Evolutionary conservation across 2,797 vertebrate genomes (phyloP), one percentile per base, ranked within the genome.

Genomic region (Danio tinwini): DNA sequence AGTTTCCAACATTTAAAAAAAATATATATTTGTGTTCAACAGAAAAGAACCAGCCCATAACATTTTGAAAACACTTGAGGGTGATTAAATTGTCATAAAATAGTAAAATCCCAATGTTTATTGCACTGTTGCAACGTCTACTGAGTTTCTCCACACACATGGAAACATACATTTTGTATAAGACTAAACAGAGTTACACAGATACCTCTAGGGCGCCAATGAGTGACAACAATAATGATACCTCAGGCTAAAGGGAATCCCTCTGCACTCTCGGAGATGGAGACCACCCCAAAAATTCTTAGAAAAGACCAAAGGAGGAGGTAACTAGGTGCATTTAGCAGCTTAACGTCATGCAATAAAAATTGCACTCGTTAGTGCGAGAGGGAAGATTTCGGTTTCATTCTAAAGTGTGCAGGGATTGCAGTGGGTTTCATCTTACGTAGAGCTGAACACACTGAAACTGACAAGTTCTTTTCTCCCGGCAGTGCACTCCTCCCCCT

Each of bases 371-470:
- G 19, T 49, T 53, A 17, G 58, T 55, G 50, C 45, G 12, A 44
- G 53, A 50, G 16, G 17, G 13, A 63, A 39, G 37, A 55, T 74
- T 74, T 67, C 13, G 13, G 40, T 79, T 58, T 74, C 29, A 21
- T 39, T 81, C 21, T 72, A 53, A 81, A 71, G 70, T 74, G 45
- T 12, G 0, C 50, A 64, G 56, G 71, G 75, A 75, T 67, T 29
- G 40, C 39, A 40, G 61, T 63, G 44, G 76, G 82, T 81, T 80
- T 82, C 71, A 68, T 67, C 65, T 84, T 83, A 78, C 77, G 5
- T n/a, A n/a, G 42, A 80, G 76, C 59, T 72, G 69, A 68, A 78
- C 58, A 52, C 72, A 76, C 72, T 76, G 84, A 88, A 85, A 86
- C 82, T 81, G 42, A 72, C 47, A 44, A 67, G 14, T 53, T 81